Conservation (phyloP, 2,113 vertebrate species). For the Urocitellus parryii region DNA sequence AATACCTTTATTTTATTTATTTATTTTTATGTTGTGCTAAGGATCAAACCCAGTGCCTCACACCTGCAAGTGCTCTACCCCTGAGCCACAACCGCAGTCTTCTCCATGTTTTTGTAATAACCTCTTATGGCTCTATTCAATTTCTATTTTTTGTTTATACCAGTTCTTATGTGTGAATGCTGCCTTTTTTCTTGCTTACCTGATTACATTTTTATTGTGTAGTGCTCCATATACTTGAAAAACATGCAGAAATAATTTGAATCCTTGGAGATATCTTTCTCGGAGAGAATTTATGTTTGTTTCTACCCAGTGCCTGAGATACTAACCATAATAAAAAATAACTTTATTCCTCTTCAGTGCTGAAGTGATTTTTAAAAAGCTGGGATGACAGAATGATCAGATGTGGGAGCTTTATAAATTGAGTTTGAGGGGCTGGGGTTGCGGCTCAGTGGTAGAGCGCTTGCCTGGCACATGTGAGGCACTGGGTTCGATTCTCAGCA, state of each 20-base stretch:
- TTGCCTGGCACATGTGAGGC: too few species aligned
- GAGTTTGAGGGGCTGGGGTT: background rate
- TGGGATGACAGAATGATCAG: background rate
- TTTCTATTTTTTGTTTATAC: slow-evolving; percentile 37
- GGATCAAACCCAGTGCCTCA: too few species aligned
- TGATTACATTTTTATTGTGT: slow-evolving; percentile 21
- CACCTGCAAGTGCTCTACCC: too few species aligned
- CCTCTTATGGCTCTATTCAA: background rate
- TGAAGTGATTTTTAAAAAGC: background rate
- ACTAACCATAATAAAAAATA: slow-evolving; percentile 7
- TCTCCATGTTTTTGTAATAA: background rate
- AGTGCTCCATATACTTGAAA: background rate
- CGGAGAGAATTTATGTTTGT: background rate
- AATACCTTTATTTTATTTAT: too few species aligned
- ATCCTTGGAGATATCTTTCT: slow-evolving; percentile 28
- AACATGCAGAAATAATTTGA: slow-evolving; percentile 8
- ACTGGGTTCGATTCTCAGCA: too few species aligned
- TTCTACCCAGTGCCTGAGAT: background rate
- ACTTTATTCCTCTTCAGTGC: slow-evolving; percentile 38
- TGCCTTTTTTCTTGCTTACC: slow-evolving; percentile 24
- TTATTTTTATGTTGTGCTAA: too few species aligned
- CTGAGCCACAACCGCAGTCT: background rate
- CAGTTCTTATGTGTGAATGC: background rate
- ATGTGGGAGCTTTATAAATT: background rate
- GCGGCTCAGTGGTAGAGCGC: too few species aligned